Conservation (phyloP, 1,140 invertebrate genomes). For the Prorops nasuta region DNA sequence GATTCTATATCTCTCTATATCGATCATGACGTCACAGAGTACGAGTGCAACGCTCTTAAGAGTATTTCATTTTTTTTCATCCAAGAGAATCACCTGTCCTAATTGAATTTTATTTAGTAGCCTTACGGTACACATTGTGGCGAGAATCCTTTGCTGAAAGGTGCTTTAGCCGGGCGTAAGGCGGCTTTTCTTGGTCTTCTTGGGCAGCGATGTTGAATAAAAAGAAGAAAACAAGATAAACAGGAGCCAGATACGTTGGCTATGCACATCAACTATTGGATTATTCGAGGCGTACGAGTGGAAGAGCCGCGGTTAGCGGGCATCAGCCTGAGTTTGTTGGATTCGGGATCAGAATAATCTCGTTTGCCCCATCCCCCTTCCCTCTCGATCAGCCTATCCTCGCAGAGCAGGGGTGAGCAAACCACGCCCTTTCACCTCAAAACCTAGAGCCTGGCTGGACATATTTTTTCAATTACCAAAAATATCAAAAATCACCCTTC, state of each 20-base stretch:
- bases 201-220: conserved; percentile 4
- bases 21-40: too few relatives aligned
- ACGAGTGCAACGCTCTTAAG: too few relatives aligned
- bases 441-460: too few relatives aligned
- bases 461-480: too few relatives aligned
- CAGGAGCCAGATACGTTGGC: conserved; percentile 5
- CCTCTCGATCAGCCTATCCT: conserved; percentile 51
- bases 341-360: conserved; percentile 58
- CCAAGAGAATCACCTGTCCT: too few relatives aligned
- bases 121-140: too few relatives aligned
- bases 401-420: conserved; percentile 39
- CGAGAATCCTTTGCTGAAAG: too few relatives aligned
- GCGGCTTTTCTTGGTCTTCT: conserved; percentile 46
- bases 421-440: conserved; percentile 45
- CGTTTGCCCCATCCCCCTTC: conserved; percentile 41
- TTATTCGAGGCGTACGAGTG: conserved; percentile 41
- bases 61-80: too few relatives aligned
- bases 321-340: conserved; percentile 53
- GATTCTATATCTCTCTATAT: too few relatives aligned
- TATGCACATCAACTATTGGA: conserved; percentile 51
- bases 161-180: too few relatives aligned
- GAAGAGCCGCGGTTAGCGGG: conserved; percentile 48
- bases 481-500: too few relatives aligned
- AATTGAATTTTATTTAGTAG: too few relatives aligned
- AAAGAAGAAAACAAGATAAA: conserved; percentile 19